Percentiles rank a stretch among this genome's conserved stretches.
phyloP scores from a whole-genome alignment of 2,113 vertebrate species.

The Scalopus aquaticus region DNA sequence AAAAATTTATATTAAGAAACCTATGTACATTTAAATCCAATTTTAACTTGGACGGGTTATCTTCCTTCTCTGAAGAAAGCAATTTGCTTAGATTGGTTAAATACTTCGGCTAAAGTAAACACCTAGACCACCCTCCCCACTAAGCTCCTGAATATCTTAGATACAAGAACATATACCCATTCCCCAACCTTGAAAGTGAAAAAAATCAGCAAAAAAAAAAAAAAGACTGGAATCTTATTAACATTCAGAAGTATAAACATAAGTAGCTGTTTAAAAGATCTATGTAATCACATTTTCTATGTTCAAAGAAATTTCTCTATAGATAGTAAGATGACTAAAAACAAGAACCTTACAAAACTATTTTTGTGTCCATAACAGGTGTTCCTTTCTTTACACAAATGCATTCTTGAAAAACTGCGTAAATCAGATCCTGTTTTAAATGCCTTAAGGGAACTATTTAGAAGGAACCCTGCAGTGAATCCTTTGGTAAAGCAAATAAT shows the following conservation, averaged over 20 bases:
- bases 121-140: neutral
- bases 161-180: neutral
- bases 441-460: conserved; percentile 75
- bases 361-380: conserved; percentile 67
- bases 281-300: conserved; percentile 64
- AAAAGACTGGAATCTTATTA: conserved; percentile 53
- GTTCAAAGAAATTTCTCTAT: conserved; percentile 57
- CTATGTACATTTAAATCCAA: conserved; percentile 59
- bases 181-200: conserved; percentile 46
- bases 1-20: conserved; percentile 38
- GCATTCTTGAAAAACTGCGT: conserved; percentile 72
- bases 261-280: conserved; percentile 69
- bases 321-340: conserved; percentile 37
- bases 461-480: conserved; percentile 73
- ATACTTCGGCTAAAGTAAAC: conserved; percentile 8
- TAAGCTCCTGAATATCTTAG: conserved; percentile 32
- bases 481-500: conserved; percentile 79
- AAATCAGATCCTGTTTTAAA: conserved; percentile 79
- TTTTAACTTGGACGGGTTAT: conserved; percentile 64
- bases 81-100: conserved; percentile 67
- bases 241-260: conserved; percentile 63
- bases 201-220: conserved; percentile 60
- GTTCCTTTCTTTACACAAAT: conserved; percentile 64
- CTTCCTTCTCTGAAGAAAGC: conserved; percentile 44
- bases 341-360: conserved; percentile 49